phyloP scores from a whole-genome alignment of 1,140 invertebrate genomes.

The Prorops nasuta region DNA sequence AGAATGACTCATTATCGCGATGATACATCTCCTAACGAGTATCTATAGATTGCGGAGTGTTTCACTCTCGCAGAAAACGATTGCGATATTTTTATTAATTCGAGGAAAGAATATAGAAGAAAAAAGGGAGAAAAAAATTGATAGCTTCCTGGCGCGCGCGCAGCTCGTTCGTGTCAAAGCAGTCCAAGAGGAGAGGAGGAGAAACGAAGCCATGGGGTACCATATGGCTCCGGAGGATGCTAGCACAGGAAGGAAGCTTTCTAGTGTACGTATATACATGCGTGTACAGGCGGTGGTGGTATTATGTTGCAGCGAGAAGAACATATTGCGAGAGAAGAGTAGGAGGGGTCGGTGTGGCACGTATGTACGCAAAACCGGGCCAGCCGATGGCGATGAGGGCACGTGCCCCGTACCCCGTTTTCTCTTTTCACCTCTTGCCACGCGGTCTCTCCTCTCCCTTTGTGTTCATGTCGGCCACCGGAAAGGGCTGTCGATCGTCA shows the following conservation, averaged over 20 bases:
- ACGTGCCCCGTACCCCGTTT: conserved; percentile 43
- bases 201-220: conserved; percentile 9
- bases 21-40: no score
- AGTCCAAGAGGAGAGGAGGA: no score
- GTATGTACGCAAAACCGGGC: conserved; percentile 21
- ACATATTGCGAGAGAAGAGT: conserved; percentile 28
- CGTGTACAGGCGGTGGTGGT: no score
- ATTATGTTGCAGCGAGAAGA: conserved; percentile 34
- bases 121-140: neutral
- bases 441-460: conserved; percentile 14
- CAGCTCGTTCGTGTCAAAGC: neutral
- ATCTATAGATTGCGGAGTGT: no score
- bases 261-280: conserved; percentile 32
- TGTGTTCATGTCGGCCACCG: conserved; percentile 18
- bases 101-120: neutral
- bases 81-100: no score
- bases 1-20: no score
- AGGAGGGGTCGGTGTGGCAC: conserved; percentile 9
- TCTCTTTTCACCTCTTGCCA: conserved; percentile 9
- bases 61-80: no score
- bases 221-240: conserved; percentile 24
- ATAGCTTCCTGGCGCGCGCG: neutral
- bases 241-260: conserved; percentile 41
- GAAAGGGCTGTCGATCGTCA: conserved; percentile 45
- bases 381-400: conserved; percentile 25